Evolutionary conservation across 2,113 vertebrate genomes (phyloP), one percentile per base, ranked within the genome.

Genomic region (Arenaria interpres): DNA sequence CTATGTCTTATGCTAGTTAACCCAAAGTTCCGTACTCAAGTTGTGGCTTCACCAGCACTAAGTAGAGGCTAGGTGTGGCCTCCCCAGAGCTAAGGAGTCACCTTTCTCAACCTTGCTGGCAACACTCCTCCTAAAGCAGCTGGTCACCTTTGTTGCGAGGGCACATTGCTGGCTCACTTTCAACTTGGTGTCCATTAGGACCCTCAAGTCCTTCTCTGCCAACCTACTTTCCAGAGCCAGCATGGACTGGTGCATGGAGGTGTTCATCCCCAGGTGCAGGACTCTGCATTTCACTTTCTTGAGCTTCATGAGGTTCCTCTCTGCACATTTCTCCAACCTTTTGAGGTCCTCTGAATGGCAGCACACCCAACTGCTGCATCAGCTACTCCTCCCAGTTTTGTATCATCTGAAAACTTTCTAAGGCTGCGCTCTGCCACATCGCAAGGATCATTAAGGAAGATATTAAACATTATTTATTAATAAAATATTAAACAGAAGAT

Each of bases 391-490:
- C 15, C 4, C 16, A 7, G 14, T 30, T 69, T 39, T 54, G 24
- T 48, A 6, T 17, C 53, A 32, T 59, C 64, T 50, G 73, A 53
- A 62, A 92, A 5, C 16, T 51, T 71, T 16, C 45, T 37, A 39
- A 56, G 35, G 17, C 35, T 85, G 24, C 32, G 39, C 16, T 76
- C 51, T 64, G 79, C 16, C 39, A 64, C 39, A 35, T 11, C 2
- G 0, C 12, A 15, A 1, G 9, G 23, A n/a, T 33, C 50, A 76
- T 27, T 43, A 43, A 62, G 2, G 2, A 37, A 48, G 7, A 23
- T 18, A 60, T 12, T 73, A 43, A 77, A 81, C 9, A 48, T 8
- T 6, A 48, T 43, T 43, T 43, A 16, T 43, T 43, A 43, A 43
- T 43, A 43, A 43, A 43, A 43, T 43, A 16, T 43, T 41, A 43